Conservation (phyloP, 2,113 vertebrate genomes). For the Ammodytes marinus region DNA sequence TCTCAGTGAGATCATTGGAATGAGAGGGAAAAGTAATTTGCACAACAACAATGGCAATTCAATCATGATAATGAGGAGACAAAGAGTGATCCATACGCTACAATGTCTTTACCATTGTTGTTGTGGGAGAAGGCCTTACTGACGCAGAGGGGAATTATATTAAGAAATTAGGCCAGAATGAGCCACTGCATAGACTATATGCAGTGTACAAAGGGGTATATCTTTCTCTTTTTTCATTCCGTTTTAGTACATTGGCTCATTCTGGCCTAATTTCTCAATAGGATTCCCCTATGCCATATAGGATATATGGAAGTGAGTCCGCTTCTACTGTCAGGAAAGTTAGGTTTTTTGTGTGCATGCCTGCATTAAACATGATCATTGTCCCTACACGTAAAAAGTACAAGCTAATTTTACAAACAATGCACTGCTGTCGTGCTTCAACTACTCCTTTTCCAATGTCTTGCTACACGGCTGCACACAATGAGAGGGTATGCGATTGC, state of each 20-base stretch:
- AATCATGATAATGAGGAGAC: slow-evolving; percentile 32
- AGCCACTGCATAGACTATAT: slow-evolving; percentile 23
- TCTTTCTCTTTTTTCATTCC: background rate
- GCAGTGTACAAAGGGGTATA: slow-evolving; percentile 2
- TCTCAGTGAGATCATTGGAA: slow-evolving; percentile 56
- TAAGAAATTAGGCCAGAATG: slow-evolving; percentile 30
- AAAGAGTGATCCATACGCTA: slow-evolving; percentile 20
- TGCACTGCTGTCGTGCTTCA: slow-evolving; percentile 45
- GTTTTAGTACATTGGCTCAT: too few species aligned
- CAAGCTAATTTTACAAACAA: slow-evolving; percentile 57
- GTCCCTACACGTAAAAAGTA: slow-evolving; percentile 48
- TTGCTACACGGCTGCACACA: slow-evolving; percentile 34
- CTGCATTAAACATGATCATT: slow-evolving; percentile 11
- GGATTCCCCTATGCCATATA: background rate
- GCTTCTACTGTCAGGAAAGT: slow-evolving; percentile 6
- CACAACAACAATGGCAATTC: slow-evolving; percentile 55
- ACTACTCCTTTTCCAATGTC: slow-evolving; percentile 4
- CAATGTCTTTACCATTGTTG: slow-evolving; percentile 18
- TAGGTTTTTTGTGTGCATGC: background rate
- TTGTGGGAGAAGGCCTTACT: slow-evolving; percentile 21
- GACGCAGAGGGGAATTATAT: slow-evolving; percentile 7
- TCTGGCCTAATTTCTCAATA: too few species aligned
- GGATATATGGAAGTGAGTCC: background rate
- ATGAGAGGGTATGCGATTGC: slow-evolving; percentile 30
- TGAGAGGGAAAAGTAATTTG: slow-evolving; percentile 52